Percentiles rank a stretch among this genome's conserved stretches.
These are phyloP conservation scores for Crotalus helleri DNA, from an alignment of 2,113 vertebrate genomes.

Conservation along the genomic window DNA sequence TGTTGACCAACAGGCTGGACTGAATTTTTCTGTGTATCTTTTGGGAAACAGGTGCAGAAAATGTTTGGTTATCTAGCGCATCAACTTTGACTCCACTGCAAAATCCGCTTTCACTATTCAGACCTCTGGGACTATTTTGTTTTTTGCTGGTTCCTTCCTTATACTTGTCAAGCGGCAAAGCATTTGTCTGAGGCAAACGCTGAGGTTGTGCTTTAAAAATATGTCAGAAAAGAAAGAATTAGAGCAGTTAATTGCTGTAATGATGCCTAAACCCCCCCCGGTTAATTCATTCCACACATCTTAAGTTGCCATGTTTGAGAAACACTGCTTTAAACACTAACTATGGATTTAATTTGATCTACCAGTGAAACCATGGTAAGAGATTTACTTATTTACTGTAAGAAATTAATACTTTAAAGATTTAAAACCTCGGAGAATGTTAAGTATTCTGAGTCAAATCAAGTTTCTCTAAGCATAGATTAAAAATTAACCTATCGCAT, in stretches of 20 bases:
- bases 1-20: slow-evolving; percentile 93
- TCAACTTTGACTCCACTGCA: slow-evolving; percentile 63
- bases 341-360: neutral
- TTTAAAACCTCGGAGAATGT: neutral
- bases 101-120: slow-evolving; percentile 78
- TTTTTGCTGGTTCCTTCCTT: slow-evolving; percentile 74
- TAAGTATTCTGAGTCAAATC: neutral
- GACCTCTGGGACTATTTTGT: slow-evolving; percentile 68
- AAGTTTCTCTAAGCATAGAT: neutral
- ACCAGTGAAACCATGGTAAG: neutral
- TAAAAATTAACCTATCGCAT: neutral
- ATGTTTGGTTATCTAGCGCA: slow-evolving; percentile 72
- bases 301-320: neutral
- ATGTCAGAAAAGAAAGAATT: neutral
- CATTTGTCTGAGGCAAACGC: slow-evolving; percentile 72
- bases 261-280: neutral
- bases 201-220: slow-evolving; percentile 83
- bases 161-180: slow-evolving; percentile 66
- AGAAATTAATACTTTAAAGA: neutral
- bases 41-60: slow-evolving; percentile 83
- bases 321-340: neutral
- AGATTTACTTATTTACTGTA: neutral
- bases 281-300: neutral
- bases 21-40: slow-evolving; percentile 91
- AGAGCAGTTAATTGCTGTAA: neutral